phyloP scores from a whole-genome alignment of 2,888 invertebrate species.

The Polietes domitor region DNA sequence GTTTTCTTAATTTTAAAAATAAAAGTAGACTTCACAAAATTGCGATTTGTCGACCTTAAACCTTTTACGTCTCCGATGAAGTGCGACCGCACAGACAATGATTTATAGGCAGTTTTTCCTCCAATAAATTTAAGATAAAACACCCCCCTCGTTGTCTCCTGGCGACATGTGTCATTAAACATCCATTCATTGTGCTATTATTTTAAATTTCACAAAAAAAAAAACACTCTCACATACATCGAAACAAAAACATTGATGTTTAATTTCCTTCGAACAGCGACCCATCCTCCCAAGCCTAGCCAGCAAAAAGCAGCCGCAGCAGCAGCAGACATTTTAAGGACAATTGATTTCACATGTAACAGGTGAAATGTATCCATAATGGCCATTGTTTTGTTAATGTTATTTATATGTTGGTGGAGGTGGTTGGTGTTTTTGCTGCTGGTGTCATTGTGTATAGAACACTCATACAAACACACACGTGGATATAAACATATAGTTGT shows the following conservation, averaged over 20 bases:
- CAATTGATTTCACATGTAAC: conserved; percentile 66
- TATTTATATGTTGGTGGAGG: conserved; percentile 54
- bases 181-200: conserved; percentile 10
- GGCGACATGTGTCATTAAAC: conserved; percentile 22
- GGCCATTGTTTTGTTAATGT: conserved; percentile 63
- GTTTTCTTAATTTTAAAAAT: too few species aligned
- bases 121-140: background rate
- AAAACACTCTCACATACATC: background rate
- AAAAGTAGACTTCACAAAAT: too few species aligned
- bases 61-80: background rate
- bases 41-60: too few species aligned
- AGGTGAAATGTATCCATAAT: conserved; percentile 43
- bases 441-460: background rate
- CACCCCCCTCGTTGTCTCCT: background rate
- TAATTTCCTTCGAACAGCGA: conserved; percentile 20
- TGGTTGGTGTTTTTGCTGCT: conserved; percentile 40
- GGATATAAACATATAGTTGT: conserved; percentile 41
- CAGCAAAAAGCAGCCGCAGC: background rate
- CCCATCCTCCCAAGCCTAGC: background rate
- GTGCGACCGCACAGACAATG: background rate
- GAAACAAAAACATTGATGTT: conserved; percentile 19
- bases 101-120: background rate
- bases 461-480: background rate
- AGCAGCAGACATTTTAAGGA: conserved; percentile 45
- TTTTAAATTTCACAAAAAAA: background rate